These are phyloP conservation scores for Cydia fagiglandana DNA, from an alignment of 1,140 invertebrate species.

Conservation along the genomic window DNA sequence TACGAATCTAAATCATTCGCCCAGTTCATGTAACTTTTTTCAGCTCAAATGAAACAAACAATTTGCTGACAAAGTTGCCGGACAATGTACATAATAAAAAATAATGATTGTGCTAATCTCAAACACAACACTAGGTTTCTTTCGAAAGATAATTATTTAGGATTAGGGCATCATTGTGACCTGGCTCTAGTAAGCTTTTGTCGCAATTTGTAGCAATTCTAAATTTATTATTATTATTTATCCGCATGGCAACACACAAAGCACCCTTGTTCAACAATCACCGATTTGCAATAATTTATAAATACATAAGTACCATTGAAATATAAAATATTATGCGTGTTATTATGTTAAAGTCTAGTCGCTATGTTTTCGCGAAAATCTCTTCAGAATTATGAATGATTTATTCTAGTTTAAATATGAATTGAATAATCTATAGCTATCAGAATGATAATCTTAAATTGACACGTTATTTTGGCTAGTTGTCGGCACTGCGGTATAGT, in stretches of 20 bases:
- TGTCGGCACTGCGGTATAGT: background rate
- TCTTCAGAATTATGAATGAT: background rate
- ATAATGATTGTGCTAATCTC: too few species aligned
- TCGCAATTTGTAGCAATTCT: background rate
- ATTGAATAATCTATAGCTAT: background rate
- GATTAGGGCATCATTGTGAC: too few species aligned
- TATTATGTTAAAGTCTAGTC: slow-evolving; percentile 26
- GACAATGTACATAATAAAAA: too few species aligned
- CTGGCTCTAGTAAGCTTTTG: too few species aligned
- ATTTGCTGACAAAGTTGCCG: too few species aligned
- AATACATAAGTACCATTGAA: slow-evolving; percentile 3
- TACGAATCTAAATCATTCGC: too few species aligned
- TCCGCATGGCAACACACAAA: background rate
- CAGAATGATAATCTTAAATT: slow-evolving; percentile 17
- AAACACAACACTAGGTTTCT: too few species aligned
- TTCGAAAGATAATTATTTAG: too few species aligned
- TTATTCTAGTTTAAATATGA: slow-evolving; percentile 4
- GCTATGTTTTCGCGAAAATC: slow-evolving; percentile 12
- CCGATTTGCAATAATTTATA: slow-evolving; percentile 22
- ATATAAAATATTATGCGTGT: slow-evolving; percentile 30
- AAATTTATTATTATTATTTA: background rate
- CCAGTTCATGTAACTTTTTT: too few species aligned
- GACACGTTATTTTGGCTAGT: slow-evolving; percentile 22
- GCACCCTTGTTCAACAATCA: slow-evolving; percentile 24
- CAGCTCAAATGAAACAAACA: too few species aligned